Conservation (phyloP, 1,140 invertebrate species). For the Araneus ventricosus region DNA sequence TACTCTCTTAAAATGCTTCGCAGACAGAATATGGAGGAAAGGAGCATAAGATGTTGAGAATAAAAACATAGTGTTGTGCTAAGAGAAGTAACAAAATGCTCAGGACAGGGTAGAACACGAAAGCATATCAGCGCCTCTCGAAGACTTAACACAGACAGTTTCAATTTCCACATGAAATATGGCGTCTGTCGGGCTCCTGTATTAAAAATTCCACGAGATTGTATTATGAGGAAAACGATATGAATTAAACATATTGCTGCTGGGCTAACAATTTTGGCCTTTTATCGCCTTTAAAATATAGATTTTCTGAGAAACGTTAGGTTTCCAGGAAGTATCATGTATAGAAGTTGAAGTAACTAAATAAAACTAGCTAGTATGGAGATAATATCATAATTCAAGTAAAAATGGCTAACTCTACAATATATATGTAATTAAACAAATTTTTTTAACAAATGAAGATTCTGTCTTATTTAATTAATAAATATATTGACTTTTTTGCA, state of each 20-base stretch:
- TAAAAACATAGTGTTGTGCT: neutral
- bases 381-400: too few relatives aligned
- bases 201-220: conserved; percentile 65
- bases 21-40: neutral
- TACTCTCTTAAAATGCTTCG: neutral
- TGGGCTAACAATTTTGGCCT: conserved; percentile 24
- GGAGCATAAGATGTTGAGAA: neutral
- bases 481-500: too few relatives aligned
- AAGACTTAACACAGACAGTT: conserved; percentile 21
- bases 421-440: too few relatives aligned
- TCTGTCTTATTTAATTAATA: too few relatives aligned
- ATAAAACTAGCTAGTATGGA: too few relatives aligned
- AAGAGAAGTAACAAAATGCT: neutral
- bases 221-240: conserved; percentile 56
- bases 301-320: too few relatives aligned
- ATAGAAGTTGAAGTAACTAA: too few relatives aligned
- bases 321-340: too few relatives aligned
- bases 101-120: neutral
- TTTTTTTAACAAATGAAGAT: too few relatives aligned
- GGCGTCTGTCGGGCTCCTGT: neutral
- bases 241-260: conserved; percentile 62
- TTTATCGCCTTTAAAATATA: neutral
- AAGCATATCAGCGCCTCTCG: neutral
- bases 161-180: conserved; percentile 64
- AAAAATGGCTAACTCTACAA: too few relatives aligned